phyloP scores from a whole-genome alignment of 2,113 vertebrate genomes.

The Phoxinus phoxinus region DNA sequence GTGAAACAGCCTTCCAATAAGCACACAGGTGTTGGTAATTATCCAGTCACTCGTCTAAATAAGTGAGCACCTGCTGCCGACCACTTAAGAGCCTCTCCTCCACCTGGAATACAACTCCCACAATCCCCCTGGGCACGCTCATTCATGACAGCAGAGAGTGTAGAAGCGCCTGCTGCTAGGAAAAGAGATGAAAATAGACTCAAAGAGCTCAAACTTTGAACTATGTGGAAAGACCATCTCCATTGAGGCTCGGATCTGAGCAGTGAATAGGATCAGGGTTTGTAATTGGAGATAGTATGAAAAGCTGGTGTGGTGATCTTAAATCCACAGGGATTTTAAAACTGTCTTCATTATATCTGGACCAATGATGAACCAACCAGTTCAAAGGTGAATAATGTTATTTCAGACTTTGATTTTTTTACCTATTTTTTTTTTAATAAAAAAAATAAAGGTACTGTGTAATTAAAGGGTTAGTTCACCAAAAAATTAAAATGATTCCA shows the following conservation, averaged over 20 bases:
- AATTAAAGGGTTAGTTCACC: too few relatives aligned
- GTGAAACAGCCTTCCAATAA: constrained; percentile 27
- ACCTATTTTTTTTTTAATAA: too few relatives aligned
- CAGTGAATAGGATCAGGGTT: neutral
- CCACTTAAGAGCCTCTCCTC: constrained; percentile 34
- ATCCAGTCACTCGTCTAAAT: constrained; percentile 50
- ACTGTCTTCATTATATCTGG: too few relatives aligned
- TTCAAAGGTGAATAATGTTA: neutral
- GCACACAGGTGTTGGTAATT: constrained; percentile 52
- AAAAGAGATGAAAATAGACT: neutral
- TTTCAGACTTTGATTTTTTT: neutral
- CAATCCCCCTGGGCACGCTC: constrained; percentile 32
- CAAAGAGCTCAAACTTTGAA: neutral
- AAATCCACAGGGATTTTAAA: neutral
- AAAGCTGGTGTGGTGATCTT: neutral
- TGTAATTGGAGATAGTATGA: neutral
- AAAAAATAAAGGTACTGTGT: too few relatives aligned
- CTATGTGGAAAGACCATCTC: neutral
- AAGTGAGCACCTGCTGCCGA: constrained; percentile 49
- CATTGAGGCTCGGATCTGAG: neutral
- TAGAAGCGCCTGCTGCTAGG: neutral
- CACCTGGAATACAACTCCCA: constrained; percentile 43
- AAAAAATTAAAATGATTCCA: too few relatives aligned
- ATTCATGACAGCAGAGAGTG: constrained; percentile 1
- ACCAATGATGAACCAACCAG: neutral